A percentile compares a stretch with the other conserved stretches of the same genome.
Conservation (phyloP, 2,797 vertebrate genomes). For the Poeciliopsis presidionis region DNA sequence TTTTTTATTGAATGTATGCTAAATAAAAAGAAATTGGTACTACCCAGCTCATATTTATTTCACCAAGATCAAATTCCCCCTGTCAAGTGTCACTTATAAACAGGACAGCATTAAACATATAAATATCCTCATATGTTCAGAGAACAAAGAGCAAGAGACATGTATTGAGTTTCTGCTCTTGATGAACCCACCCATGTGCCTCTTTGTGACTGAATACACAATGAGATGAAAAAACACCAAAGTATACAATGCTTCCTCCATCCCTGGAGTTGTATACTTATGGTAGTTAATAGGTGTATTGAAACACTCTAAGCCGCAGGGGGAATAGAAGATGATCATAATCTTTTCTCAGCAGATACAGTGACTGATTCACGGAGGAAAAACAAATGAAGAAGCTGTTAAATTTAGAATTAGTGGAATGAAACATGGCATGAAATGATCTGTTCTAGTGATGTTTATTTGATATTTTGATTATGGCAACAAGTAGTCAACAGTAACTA, state of each 20-base stretch:
- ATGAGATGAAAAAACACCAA: conserved; percentile 28
- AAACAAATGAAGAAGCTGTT: conserved; percentile 12
- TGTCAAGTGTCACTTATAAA: neutral
- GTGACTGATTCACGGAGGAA: conserved; percentile 22
- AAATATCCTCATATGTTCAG: conserved; percentile 2
- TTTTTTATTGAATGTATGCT: neutral
- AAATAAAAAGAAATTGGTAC: neutral
- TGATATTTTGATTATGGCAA: neutral
- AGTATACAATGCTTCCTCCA: conserved; percentile 42
- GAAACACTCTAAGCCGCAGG: conserved; percentile 25
- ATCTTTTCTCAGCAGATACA: conserved; percentile 52
- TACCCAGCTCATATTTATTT: neutral
- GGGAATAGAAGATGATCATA: conserved; percentile 6
- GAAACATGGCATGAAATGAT: neutral
- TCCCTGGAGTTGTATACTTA: conserved; percentile 11
- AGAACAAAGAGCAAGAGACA: conserved; percentile 2
- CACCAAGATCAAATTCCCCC: conserved; percentile 5
- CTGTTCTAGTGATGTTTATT: conserved; percentile 3
- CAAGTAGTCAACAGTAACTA: neutral
- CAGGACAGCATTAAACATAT: neutral
- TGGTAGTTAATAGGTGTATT: conserved; percentile 36
- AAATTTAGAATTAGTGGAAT: conserved; percentile 2
- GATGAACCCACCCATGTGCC: conserved; percentile 33
- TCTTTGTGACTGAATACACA: conserved; percentile 18
- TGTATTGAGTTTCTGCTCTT: conserved; percentile 25